Evolutionary conservation across 2,113 vertebrate genomes (phyloP).

Genomic region (Sebastes fasciatus): DNA sequence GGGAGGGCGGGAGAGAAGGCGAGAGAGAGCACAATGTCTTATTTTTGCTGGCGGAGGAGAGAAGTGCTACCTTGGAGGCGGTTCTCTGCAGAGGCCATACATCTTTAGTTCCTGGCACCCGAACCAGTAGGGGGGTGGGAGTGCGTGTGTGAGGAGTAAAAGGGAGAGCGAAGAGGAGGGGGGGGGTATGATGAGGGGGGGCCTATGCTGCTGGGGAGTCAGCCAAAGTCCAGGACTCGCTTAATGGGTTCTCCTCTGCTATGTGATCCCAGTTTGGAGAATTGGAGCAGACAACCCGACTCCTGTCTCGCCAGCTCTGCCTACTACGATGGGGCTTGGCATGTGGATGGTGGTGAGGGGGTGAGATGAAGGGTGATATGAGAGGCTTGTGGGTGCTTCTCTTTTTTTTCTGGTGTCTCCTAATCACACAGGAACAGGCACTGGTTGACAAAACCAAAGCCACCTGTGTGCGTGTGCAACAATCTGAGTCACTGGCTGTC

Average conservation of each 20-base stretch:
- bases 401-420: constrained; percentile 29
- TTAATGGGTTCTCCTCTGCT: constrained; percentile 81
- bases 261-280: constrained; percentile 76
- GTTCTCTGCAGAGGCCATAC: constrained; percentile 79
- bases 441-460: constrained; percentile 34
- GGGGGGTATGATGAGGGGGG: constrained; percentile 52
- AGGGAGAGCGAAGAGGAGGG: constrained; percentile 6
- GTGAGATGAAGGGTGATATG: background rate
- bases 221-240: constrained; percentile 87
- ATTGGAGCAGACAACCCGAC: constrained; percentile 80
- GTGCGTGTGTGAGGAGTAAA: constrained; percentile 63
- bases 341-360: background rate
- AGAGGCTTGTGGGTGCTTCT: constrained; percentile 5
- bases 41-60: constrained; percentile 84
- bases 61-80: constrained; percentile 81
- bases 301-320: constrained; percentile 68
- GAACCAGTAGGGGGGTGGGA: constrained; percentile 55
- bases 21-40: constrained; percentile 74
- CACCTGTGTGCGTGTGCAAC: constrained; percentile 49
- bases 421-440: constrained; percentile 25
- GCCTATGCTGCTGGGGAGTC: constrained; percentile 80
- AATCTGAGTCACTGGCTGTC: constrained; percentile 58
- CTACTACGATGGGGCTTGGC: constrained; percentile 24
- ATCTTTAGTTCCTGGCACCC: constrained; percentile 81
- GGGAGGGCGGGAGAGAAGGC: constrained; percentile 36